phyloP scores from a whole-genome alignment of 1,140 invertebrate species.

The Lasioglossum albipes region DNA sequence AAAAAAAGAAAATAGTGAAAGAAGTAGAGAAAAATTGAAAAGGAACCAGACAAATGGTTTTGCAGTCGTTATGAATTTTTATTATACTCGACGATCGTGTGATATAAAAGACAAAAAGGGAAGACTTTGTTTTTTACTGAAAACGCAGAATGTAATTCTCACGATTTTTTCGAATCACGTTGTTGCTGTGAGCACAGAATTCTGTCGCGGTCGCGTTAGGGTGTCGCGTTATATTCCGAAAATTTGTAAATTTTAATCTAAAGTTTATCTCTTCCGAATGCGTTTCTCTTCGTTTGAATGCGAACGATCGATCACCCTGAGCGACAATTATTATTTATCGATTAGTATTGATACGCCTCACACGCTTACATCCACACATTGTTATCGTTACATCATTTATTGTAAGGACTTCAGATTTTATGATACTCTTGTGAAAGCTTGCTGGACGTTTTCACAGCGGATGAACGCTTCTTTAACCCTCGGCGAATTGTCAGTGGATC shows the following conservation, averaged over 20 bases:
- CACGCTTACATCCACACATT: not conserved
- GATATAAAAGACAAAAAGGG: conserved; percentile 20
- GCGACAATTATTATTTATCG: not conserved
- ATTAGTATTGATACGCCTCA: not conserved
- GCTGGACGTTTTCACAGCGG: not conserved
- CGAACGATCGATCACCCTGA: not conserved
- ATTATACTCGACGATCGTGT: conserved; percentile 18
- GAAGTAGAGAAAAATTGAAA: no score
- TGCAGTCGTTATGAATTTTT: not conserved
- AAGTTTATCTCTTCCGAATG: no score
- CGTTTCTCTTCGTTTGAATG: no score
- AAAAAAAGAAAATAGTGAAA: not conserved
- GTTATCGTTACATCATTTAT: not conserved
- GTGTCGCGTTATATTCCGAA: not conserved
- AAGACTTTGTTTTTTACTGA: conserved; percentile 5
- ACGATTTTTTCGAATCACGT: not conserved
- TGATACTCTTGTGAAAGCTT: not conserved
- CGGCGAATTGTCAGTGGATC: no score
- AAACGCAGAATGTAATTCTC: not conserved
- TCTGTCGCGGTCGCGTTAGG: conserved; percentile 4
- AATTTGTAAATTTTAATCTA: not conserved
- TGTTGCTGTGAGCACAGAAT: not conserved
- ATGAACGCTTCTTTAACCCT: not conserved
- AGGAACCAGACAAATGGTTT: no score
- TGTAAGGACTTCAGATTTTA: not conserved